Percentiles rank a stretch among this genome's conserved stretches.
These are phyloP conservation scores for Oncorhynchus mykiss DNA, from an alignment of 2,113 vertebrate species.

Conservation along the genomic window DNA sequence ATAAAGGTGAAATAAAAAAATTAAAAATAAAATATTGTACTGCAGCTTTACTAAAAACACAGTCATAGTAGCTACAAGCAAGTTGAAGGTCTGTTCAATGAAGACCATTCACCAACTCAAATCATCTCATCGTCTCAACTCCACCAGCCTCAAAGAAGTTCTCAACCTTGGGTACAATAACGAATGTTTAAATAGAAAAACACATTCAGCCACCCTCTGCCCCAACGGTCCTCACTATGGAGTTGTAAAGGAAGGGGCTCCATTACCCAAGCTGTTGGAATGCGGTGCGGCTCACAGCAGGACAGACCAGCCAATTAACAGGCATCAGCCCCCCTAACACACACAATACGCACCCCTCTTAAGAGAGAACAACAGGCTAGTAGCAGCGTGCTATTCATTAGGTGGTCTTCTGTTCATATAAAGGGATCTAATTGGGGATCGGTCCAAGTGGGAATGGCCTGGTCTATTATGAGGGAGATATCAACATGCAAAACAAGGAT, in stretches of 20 bases:
- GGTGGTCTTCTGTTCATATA: constrained; percentile 22
- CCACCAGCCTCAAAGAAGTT: background rate
- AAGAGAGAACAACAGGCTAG: constrained; percentile 41
- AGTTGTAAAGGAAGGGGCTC: constrained; percentile 23
- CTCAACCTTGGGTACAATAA: background rate
- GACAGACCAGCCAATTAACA: constrained; percentile 58
- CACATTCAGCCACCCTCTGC: background rate
- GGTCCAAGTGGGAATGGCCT: constrained; percentile 27
- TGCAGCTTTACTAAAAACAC: background rate
- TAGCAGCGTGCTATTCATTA: constrained; percentile 48
- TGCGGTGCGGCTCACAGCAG: constrained; percentile 39
- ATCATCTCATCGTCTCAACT: background rate
- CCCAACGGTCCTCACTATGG: background rate
- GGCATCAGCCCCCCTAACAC: constrained; percentile 39
- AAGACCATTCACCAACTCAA: background rate
- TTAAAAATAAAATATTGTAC: background rate
- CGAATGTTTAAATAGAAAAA: background rate
- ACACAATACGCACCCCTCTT: constrained; percentile 41
- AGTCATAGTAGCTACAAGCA: background rate
- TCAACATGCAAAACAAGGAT: constrained; percentile 29
- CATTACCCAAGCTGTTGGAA: constrained; percentile 31
- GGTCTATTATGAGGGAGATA: constrained; percentile 25
- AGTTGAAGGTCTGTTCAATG: background rate
- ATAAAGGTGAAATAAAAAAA: too few relatives aligned
- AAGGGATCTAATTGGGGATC: constrained; percentile 54